Evolutionary conservation across 2,888 invertebrate species (phyloP).

Genomic region (Tenthredo amoena): DNA sequence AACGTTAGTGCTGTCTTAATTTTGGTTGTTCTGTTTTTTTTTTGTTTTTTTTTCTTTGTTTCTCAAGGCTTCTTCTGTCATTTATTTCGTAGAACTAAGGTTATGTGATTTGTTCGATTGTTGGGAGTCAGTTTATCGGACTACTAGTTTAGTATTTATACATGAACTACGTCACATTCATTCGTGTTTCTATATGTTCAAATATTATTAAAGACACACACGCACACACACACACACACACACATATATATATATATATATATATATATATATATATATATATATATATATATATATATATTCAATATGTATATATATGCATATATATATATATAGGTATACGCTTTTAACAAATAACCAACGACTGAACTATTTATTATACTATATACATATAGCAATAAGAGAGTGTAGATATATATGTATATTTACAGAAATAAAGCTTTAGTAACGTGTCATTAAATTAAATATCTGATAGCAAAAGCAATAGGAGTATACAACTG

Average conservation of each 20-base stretch:
- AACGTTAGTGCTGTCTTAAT: not conserved
- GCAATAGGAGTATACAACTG: not conserved
- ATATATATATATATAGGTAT: not conserved
- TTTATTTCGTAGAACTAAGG: too few relatives aligned
- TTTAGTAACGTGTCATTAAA: not conserved
- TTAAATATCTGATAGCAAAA: not conserved
- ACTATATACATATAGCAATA: not conserved
- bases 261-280: not conserved
- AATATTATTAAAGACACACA: not conserved
- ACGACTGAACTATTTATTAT: not conserved
- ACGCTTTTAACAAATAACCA: conserved; percentile 14
- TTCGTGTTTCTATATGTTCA: not conserved
- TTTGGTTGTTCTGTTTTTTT: too few relatives aligned
- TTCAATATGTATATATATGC: too few relatives aligned
- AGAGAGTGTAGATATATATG: conserved; percentile 7
- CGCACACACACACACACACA: not conserved
- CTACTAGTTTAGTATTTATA: not conserved
- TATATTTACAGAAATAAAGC: not conserved
- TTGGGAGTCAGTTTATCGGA: not conserved
- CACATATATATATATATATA: not conserved
- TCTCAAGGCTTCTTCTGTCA: not conserved
- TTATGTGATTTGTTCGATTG: not conserved
- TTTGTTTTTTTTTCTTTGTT: not conserved
- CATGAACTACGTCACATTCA: conserved; percentile 3
- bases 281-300: too few relatives aligned